Base-by-base conservation (phyloP, 2,888 invertebrate species). In the Argyresthia goedartella region DNA sequence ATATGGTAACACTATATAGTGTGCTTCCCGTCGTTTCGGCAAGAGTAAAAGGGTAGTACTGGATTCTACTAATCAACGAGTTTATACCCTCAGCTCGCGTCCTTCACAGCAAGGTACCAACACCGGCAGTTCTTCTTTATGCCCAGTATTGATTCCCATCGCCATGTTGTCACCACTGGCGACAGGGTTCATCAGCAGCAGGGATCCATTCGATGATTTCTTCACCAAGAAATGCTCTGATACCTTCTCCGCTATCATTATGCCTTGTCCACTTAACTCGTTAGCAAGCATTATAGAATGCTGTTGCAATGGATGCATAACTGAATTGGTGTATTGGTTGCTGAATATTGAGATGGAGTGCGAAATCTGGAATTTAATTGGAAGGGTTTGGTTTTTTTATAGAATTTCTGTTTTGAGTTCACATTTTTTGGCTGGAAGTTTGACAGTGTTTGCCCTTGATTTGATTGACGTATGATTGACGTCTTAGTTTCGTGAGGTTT, bases 71-170 rank as follows among this genome's bases (percentile, higher is more conserved):
- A n/a, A n/a, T n/a, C n/a, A n/a, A n/a, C n/a, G 6, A 25, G 25
- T 4, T 25, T 25, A 44, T 56, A 77, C 85, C 76, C 75, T 76
- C 55, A 86, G 62, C 57, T 84, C 84, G 56, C 66, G 76, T 1
- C 85, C 86, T 56, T 86, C 85, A 53, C 84, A 85, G 60, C 84
- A 85, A 6, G 85, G 85, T 43, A 85, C 74, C 9, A 86, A 72
- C 1, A 73, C 60, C 0, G 82, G 81, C 51, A 74, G 56, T 43
- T 84, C 85, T 41, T 82, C 81, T 51, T 73, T 79, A 52, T 79
- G 84, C 1, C 71, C 60, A 1, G 77, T 76, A 56, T 68, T 75
- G n/a, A 79, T 60, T 1, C 69, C 74, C 1, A 69, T 73, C 9
- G 79, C 60, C 55, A 86, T 71, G 50, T 84, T 85, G 60, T 86